phyloP scores from a whole-genome alignment of 2,113 vertebrate species.

The Alectura lathami region DNA sequence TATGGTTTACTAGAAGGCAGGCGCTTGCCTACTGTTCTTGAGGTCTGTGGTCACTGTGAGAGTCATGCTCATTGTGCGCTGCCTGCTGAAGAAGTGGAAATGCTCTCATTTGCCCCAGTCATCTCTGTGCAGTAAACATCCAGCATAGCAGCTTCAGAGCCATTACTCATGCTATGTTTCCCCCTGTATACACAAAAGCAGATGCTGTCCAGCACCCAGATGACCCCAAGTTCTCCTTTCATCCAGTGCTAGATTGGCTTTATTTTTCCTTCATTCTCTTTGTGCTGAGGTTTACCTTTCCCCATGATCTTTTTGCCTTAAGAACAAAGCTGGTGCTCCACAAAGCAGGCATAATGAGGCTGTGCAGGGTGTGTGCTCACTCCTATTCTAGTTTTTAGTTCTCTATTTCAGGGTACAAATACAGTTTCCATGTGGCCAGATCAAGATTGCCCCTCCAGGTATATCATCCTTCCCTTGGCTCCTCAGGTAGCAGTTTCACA shows the following conservation, averaged over 20 bases:
- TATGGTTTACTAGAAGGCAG: not conserved
- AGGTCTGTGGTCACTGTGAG: not conserved
- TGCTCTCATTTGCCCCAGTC: not conserved
- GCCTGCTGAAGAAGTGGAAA: not conserved
- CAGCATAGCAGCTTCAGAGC: not conserved
- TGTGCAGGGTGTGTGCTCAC: not conserved
- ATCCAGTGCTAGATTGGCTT: not conserved
- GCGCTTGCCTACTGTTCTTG: not conserved
- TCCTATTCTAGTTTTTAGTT: not conserved
- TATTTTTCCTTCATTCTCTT: not conserved
- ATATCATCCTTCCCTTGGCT: not conserved
- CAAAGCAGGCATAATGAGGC: not conserved
- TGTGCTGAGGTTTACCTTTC: not conserved
- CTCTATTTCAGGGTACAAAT: not conserved
- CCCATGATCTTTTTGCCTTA: accelerated
- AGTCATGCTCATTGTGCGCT: not conserved
- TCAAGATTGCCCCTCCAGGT: not conserved
- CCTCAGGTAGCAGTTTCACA: not conserved
- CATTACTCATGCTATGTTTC: not conserved
- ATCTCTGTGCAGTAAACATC: not conserved
- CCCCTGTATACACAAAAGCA: not conserved
- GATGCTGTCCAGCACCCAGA: constrained; percentile 44
- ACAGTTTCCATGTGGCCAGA: not conserved
- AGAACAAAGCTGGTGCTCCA: not conserved
- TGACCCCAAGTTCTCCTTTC: constrained; percentile 10